Evolutionary conservation across 1,140 invertebrate genomes (phyloP).

Genomic region (Penaeus chinensis): DNA sequence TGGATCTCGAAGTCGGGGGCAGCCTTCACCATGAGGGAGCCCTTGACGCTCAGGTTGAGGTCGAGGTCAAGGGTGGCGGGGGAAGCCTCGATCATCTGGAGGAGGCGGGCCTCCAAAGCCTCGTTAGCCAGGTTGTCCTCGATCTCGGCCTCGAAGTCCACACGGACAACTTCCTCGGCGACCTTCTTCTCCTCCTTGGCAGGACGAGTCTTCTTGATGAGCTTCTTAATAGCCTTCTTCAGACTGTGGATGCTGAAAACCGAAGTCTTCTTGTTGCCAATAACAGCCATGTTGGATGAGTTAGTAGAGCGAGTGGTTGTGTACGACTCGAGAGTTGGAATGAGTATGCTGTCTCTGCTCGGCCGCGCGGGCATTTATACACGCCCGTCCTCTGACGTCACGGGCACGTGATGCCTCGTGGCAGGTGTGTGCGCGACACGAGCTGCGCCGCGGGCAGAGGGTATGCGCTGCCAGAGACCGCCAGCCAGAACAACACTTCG

Average conservation of each 20-base stretch:
- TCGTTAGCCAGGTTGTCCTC: slow-evolving; percentile 65
- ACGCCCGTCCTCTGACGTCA: slow-evolving; percentile 55
- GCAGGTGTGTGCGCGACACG: slow-evolving; percentile 64
- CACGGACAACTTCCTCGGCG: slow-evolving; percentile 7
- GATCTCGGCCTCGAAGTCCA: slow-evolving; percentile 61
- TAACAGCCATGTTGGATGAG: slow-evolving; percentile 44
- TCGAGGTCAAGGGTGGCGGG: slow-evolving; percentile 55
- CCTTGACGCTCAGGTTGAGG: slow-evolving; percentile 50
- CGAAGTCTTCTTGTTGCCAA: slow-evolving; percentile 47
- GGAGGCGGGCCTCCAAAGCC: slow-evolving; percentile 64
- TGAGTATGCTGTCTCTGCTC: slow-evolving; percentile 53
- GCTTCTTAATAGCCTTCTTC: slow-evolving; percentile 60
- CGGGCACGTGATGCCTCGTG: slow-evolving; percentile 64
- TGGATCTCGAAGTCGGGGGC: slow-evolving; percentile 50
- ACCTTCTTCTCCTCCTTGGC: slow-evolving; percentile 43
- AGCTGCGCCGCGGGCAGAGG: slow-evolving; percentile 58
- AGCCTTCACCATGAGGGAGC: slow-evolving; percentile 36
- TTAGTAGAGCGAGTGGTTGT: not conserved
- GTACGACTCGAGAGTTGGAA: slow-evolving; percentile 41
- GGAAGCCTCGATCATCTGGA: slow-evolving; percentile 62
- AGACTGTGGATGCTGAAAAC: slow-evolving; percentile 58
- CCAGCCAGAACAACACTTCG: not conserved
- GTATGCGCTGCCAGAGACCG: not conserved
- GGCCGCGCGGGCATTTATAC: slow-evolving; percentile 40
- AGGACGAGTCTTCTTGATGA: slow-evolving; percentile 51